Evolutionary conservation across 2,113 vertebrate species (phyloP).

Genomic region (Mellivora capensis): DNA sequence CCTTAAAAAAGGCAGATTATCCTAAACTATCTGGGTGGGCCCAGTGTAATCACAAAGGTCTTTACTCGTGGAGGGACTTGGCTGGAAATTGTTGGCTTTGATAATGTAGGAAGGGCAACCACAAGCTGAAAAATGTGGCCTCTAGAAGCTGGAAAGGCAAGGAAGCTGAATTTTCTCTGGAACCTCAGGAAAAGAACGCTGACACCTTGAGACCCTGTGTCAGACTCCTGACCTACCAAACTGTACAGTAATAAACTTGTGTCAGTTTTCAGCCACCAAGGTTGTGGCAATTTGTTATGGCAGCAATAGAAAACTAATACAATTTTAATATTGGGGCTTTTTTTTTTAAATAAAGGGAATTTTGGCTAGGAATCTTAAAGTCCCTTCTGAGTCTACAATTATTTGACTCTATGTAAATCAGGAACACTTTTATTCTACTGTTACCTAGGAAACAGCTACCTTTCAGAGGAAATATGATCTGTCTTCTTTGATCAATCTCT

Average conservation of each 20-base stretch:
- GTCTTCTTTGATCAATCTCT: not conserved
- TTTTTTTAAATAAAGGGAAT: not conserved
- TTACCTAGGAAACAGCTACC: not conserved
- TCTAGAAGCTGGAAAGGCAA: not conserved
- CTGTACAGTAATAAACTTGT: not conserved
- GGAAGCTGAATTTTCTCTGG: not conserved
- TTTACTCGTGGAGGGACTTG: not conserved
- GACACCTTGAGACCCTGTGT: not conserved
- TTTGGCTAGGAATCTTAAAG: not conserved
- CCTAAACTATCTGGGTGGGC: not conserved
- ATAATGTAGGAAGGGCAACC: not conserved
- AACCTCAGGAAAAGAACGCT: not conserved
- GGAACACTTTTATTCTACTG: not conserved
- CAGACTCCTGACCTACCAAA: not conserved
- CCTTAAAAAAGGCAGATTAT: not conserved
- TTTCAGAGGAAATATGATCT: not conserved
- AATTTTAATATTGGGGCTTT: not conserved
- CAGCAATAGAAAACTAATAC: not conserved
- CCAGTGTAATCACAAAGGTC: not conserved
- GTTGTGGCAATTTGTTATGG: not conserved
- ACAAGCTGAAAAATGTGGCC: not conserved
- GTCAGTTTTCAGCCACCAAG: not conserved
- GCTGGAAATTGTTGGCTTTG: not conserved
- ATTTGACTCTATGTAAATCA: not conserved
- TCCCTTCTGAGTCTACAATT: not conserved